Percentiles rank a stretch among this genome's conserved stretches.
These are phyloP conservation scores for Pandemis cinnamomeana DNA, from an alignment of 2,888 invertebrate genomes.

Conservation along the genomic window DNA sequence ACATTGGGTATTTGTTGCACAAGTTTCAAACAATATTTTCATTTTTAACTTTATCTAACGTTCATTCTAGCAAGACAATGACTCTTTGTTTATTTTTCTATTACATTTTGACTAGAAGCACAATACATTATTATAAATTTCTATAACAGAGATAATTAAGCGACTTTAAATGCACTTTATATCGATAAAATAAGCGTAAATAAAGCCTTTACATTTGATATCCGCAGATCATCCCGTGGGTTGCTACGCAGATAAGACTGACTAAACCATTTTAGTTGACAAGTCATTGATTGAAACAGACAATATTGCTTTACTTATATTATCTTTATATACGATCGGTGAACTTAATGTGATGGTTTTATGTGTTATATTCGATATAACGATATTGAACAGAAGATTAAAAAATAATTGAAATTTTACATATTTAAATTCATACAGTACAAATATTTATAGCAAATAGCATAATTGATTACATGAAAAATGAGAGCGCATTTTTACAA, in stretches of 20 bases:
- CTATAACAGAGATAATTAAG: conserved; percentile 7
- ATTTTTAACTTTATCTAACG: not conserved
- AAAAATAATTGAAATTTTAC: not conserved
- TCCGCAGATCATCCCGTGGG: not conserved
- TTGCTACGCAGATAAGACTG: too few relatives aligned
- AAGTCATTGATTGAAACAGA: not conserved
- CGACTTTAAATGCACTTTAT: conserved; percentile 32
- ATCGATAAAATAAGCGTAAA: conserved; percentile 11
- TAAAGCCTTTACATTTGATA: not conserved
- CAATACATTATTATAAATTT: conserved; percentile 19
- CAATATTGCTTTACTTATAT: not conserved
- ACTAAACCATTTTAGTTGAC: not conserved
- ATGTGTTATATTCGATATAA: not conserved
- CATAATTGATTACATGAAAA: not conserved
- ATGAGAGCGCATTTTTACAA: not conserved
- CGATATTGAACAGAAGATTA: not conserved
- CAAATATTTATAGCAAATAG: not conserved
- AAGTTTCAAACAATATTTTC: not conserved
- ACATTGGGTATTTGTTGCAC: not conserved
- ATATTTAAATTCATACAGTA: not conserved
- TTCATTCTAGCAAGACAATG: conserved; percentile 2
- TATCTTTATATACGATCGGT: not conserved
- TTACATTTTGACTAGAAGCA: conserved; percentile 34
- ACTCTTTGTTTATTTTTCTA: not conserved
- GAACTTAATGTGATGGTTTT: not conserved